Evolutionary conservation across 2,888 invertebrate species (phyloP).

Genomic region (Drosophila buzzatii): DNA sequence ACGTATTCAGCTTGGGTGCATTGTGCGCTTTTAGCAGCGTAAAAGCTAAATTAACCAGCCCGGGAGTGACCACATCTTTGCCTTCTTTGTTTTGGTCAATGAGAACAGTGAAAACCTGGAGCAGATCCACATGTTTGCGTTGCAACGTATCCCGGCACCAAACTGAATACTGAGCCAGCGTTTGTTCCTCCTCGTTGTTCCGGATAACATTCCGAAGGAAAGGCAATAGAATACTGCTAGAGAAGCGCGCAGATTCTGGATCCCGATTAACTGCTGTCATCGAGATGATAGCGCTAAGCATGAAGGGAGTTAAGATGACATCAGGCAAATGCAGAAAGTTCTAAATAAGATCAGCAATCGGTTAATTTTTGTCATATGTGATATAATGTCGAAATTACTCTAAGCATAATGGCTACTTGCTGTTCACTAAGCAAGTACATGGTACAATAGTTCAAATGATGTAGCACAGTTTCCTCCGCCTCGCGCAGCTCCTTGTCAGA

Average conservation of each 20-base stretch:
- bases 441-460: constrained; percentile 86
- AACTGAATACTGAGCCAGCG: constrained; percentile 84
- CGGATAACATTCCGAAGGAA: constrained; percentile 83
- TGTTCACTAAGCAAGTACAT: constrained; percentile 83
- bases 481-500: constrained; percentile 86
- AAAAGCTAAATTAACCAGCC: constrained; percentile 86
- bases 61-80: constrained; percentile 85
- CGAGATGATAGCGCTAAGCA: constrained; percentile 87
- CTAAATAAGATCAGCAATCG: constrained; percentile 73
- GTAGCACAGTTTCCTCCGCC: constrained; percentile 88
- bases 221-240: constrained; percentile 79
- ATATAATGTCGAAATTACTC: constrained; percentile 53
- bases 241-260: constrained; percentile 79
- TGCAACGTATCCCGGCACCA: constrained; percentile 87
- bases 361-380: background rate
- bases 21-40: constrained; percentile 84
- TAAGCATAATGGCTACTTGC: constrained; percentile 78
- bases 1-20: constrained; percentile 79
- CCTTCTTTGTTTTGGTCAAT: constrained; percentile 85
- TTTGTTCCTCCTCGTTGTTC: constrained; percentile 85
- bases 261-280: constrained; percentile 84
- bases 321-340: constrained; percentile 87
- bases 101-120: constrained; percentile 82
- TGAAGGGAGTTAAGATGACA: constrained; percentile 88
- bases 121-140: constrained; percentile 75